A percentile compares a stretch with the other conserved stretches of the same genome.
phyloP scores from a whole-genome alignment of 2,113 vertebrate species.

The Eulacestoma nigropectus region DNA sequence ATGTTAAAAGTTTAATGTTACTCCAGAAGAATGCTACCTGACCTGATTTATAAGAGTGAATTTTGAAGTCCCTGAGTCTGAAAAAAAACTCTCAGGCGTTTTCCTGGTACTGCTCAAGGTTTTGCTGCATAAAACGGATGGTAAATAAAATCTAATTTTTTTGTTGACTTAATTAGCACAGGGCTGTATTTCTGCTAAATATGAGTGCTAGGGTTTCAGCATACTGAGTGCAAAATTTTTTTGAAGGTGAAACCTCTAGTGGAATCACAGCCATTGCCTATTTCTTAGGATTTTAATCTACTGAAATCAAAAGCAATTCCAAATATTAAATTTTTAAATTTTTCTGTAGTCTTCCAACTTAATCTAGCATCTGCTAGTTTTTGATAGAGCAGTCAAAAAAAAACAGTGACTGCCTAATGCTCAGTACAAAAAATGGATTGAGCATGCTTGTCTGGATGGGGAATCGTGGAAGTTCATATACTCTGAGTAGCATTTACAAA shows the following conservation, averaged over 20 bases:
- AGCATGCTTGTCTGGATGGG: background rate
- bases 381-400: background rate
- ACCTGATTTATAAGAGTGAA: background rate
- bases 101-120: background rate
- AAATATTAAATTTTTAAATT: fast-evolving
- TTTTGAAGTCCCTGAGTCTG: background rate
- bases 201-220: background rate
- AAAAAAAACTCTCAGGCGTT: background rate
- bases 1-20: background rate
- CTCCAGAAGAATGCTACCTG: background rate
- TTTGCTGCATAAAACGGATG: background rate
- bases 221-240: background rate
- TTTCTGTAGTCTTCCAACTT: background rate
- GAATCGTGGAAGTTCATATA: background rate
- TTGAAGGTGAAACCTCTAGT: background rate
- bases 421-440: background rate
- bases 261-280: background rate
- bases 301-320: background rate
- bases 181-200: background rate
- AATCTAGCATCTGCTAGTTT: background rate
- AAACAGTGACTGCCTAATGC: background rate
- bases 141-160: background rate
- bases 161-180: background rate
- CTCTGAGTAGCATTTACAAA: slow-evolving; percentile 16
- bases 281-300: background rate